Conservation (phyloP, 2,888 invertebrate species). For the Cantharis nigra region DNA sequence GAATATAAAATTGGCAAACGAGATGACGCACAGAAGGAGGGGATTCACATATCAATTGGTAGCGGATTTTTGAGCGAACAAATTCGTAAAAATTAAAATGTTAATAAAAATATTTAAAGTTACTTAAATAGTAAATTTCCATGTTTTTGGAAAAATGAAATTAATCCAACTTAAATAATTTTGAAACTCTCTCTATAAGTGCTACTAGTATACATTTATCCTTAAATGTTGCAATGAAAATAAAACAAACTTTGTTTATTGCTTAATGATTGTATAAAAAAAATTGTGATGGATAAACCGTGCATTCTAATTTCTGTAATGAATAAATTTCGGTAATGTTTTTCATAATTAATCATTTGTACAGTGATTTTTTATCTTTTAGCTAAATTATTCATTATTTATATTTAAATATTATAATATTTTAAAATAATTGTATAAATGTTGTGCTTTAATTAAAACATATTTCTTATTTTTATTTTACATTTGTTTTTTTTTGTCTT, state of each 20-base stretch:
- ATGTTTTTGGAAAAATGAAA: no score
- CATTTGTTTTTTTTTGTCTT: slow-evolving; percentile 19
- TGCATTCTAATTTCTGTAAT: slow-evolving; percentile 5
- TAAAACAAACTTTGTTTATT: slow-evolving; percentile 8
- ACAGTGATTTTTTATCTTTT: slow-evolving; percentile 28
- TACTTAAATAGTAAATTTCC: no score
- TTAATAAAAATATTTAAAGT: no score
- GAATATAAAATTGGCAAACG: no score
- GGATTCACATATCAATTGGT: no score
- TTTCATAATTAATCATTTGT: slow-evolving; percentile 28
- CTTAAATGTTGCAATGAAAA: slow-evolving; percentile 22
- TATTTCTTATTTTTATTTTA: slow-evolving; percentile 34
- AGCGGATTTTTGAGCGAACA: no score
- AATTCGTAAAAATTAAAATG: no score
- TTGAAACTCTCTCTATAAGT: no score
- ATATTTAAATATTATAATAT: no score
- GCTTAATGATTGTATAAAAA: slow-evolving; percentile 22
- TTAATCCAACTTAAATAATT: no score
- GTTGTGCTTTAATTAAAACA: slow-evolving; percentile 29
- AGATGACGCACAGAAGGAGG: no score
- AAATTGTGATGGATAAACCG: slow-evolving; percentile 7
- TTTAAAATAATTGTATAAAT: slow-evolving; percentile 33
- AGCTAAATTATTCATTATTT: slow-evolving; percentile 36
- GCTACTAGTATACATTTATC: slow-evolving; percentile 17
- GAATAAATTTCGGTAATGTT: slow-evolving; percentile 27